Conservation (phyloP, 2,113 vertebrate genomes). For the Gobius niger region DNA sequence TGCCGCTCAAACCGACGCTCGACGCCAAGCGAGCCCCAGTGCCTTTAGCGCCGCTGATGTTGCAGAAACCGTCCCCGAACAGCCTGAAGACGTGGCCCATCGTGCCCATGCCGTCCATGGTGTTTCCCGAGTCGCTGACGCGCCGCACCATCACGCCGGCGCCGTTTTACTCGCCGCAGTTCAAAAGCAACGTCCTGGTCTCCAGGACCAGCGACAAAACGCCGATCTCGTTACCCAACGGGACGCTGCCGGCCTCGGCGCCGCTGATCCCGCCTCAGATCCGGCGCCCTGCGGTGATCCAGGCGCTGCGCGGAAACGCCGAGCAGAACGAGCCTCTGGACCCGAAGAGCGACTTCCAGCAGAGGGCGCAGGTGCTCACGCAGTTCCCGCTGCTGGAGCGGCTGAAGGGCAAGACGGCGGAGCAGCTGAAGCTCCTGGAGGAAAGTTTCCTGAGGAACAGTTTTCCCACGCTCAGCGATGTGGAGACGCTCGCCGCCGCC, state of each 20-base stretch:
- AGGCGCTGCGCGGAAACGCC: constrained; percentile 61
- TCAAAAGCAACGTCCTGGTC: constrained; percentile 51
- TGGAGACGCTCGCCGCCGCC: constrained; percentile 81
- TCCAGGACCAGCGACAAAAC: constrained; percentile 60
- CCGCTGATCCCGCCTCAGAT: constrained; percentile 46
- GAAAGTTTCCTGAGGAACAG: constrained; percentile 90
- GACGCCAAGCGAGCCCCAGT: constrained; percentile 20
- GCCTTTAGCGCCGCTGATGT: constrained; percentile 60
- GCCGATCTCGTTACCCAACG: constrained; percentile 51
- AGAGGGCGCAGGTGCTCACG: constrained; percentile 70
- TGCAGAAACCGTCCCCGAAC: constrained; percentile 43
- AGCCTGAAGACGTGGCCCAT: constrained; percentile 59
- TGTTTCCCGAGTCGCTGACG: constrained; percentile 67
- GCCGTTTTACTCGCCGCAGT: constrained; percentile 56
- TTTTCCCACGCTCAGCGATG: constrained; percentile 84
- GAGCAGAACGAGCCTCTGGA: constrained; percentile 78
- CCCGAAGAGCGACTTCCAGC: constrained; percentile 76
- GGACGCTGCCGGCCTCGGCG: constrained; percentile 54
- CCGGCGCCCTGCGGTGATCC: constrained; percentile 77
- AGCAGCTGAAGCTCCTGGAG: constrained; percentile 86
- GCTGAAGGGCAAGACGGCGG: constrained; percentile 86
- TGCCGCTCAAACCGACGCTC: constrained; percentile 51
- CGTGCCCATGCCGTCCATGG: constrained; percentile 58
- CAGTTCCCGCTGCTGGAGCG: constrained; percentile 84
- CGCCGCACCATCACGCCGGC: constrained; percentile 50